Conservation (phyloP, 2,113 vertebrate species). For the Megalops atlanticus region DNA sequence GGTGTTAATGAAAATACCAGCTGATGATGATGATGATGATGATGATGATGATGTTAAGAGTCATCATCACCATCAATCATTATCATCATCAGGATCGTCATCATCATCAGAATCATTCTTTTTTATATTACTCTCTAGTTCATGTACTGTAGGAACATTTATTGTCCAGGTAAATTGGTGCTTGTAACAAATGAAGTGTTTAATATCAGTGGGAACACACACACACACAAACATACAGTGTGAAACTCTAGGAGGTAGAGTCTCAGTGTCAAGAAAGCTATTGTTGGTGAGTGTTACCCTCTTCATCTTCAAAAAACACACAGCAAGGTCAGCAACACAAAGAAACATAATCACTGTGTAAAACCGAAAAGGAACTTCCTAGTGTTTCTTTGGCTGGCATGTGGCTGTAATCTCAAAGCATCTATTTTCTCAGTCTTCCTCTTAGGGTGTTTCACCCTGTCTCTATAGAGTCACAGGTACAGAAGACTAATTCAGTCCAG, state of each 20-base stretch:
- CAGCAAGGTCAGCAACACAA: background rate
- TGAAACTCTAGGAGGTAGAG: background rate
- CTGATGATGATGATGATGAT: no score
- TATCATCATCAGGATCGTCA: no score
- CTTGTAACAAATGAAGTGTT: no score
- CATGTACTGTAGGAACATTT: no score
- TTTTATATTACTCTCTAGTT: no score
- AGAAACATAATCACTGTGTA: no score
- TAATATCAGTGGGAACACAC: no score
- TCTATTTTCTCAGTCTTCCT: background rate
- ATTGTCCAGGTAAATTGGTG: no score
- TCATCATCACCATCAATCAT: no score
- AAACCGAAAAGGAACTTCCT: background rate
- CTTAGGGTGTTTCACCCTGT: background rate
- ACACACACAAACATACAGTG: background rate
- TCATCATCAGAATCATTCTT: no score
- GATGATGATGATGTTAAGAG: no score
- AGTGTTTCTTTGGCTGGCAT: background rate
- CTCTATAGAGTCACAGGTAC: background rate
- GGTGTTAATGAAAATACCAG: no score
- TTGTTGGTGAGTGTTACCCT: background rate
- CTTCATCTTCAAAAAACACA: background rate
- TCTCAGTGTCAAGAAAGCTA: background rate
- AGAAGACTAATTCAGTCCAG: background rate
- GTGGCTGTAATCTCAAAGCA: background rate